These are phyloP conservation scores for Tamias sibiricus DNA, from an alignment of 2,113 vertebrate species.

Conservation along the genomic window DNA sequence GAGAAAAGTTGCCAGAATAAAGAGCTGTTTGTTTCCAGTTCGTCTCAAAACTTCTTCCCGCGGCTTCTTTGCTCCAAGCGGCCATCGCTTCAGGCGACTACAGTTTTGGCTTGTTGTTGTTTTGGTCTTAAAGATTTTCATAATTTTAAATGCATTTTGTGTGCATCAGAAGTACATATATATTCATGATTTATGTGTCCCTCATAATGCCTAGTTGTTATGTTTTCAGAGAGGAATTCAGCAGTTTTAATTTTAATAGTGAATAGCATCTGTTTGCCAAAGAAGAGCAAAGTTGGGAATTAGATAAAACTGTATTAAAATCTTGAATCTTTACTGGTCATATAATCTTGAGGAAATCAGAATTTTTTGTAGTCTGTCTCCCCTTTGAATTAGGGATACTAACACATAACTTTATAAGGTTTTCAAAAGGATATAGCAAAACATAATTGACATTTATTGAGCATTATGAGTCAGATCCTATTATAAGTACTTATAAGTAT, in stretches of 20 bases:
- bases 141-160: constrained; percentile 15
- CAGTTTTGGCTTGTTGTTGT: background rate
- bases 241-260: background rate
- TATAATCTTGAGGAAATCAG: background rate
- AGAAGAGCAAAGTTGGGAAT: background rate
- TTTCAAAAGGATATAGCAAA: background rate
- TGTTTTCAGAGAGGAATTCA: background rate
- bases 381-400: background rate
- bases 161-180: background rate
- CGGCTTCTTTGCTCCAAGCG: too few species aligned
- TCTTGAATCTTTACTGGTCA: background rate
- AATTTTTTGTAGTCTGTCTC: background rate
- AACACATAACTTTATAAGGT: background rate
- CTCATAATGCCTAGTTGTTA: background rate
- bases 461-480: background rate
- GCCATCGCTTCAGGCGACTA: too few species aligned
- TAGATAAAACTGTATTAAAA: background rate
- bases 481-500: background rate
- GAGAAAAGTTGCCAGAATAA: too few species aligned
- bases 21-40: too few species aligned
- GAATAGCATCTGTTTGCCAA: background rate
- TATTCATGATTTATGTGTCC: background rate
- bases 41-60: too few species aligned
- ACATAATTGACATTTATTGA: background rate
- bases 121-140: background rate